These are phyloP conservation scores for Crossaster papposus DNA, from an alignment of 53 echinoderm and acorn worm species.

Conservation along the genomic window DNA sequence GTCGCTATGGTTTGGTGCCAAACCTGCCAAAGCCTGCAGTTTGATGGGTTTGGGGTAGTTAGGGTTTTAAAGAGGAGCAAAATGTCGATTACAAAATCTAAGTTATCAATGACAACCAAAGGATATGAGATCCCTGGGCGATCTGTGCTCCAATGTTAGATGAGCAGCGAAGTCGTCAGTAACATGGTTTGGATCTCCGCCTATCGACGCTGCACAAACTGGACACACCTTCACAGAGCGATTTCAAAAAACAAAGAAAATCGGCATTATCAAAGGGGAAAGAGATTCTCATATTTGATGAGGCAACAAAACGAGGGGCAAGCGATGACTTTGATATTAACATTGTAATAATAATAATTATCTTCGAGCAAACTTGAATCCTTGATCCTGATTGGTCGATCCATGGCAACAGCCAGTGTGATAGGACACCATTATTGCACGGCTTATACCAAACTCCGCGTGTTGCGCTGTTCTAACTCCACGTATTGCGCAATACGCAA, in stretches of 20 bases:
- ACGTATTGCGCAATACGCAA: no score
- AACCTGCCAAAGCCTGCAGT: no score
- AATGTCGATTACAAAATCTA: background rate
- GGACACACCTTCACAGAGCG: slow-evolving; percentile 84
- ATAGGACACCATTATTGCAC: no score
- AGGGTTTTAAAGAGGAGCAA: no score
- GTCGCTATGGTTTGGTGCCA: no score
- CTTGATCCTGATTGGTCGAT: no score
- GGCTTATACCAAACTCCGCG: no score
- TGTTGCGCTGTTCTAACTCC: no score
- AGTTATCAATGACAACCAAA: slow-evolving; percentile 44
- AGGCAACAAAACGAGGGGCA: background rate
- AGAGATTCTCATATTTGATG: background rate
- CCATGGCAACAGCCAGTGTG: no score
- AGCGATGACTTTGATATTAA: background rate
- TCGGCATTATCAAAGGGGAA: background rate
- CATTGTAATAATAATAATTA: no score
- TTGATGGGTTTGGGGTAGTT: no score
- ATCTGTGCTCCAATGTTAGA: slow-evolving; percentile 93
- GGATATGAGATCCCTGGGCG: slow-evolving; percentile 94
- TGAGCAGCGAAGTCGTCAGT: slow-evolving; percentile 99
- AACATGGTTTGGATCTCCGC: slow-evolving; percentile 97
- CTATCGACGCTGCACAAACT: slow-evolving; percentile 96
- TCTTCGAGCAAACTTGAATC: no score
- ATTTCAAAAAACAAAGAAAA: background rate